Evolutionary conservation across 2,113 vertebrate genomes (phyloP).

Genomic region (Calyptommatus sinebrachiatus): DNA sequence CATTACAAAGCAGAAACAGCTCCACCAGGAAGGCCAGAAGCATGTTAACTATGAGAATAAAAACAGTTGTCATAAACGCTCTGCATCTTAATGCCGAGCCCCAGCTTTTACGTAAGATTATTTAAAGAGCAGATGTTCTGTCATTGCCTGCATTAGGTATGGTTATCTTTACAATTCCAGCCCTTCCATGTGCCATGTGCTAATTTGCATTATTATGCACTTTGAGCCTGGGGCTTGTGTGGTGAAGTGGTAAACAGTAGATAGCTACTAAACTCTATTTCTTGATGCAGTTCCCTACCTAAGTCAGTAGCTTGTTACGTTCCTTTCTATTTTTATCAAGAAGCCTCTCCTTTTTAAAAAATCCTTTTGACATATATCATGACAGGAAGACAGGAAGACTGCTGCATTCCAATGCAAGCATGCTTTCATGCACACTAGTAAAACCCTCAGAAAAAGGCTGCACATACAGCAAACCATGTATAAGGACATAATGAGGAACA

Average conservation of each 20-base stretch:
- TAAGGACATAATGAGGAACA: conserved; percentile 43
- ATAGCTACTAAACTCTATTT: conserved; percentile 66
- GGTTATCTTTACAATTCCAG: conserved; percentile 75
- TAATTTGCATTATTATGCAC: conserved; percentile 77
- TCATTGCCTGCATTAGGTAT: conserved; percentile 70
- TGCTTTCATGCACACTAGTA: conserved; percentile 35
- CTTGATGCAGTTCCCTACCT: conserved; percentile 69
- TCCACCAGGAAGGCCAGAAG: conserved; percentile 60
- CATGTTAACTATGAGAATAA: conserved; percentile 66
- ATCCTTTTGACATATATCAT: conserved; percentile 70
- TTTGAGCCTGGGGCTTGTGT: conserved; percentile 76
- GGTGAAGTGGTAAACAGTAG: conserved; percentile 77
- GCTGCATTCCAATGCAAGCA: conserved; percentile 30
- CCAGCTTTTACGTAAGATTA: conserved; percentile 76
- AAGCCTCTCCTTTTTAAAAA: conserved; percentile 65
- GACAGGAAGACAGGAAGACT: conserved; percentile 59
- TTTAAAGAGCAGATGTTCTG: conserved; percentile 81
- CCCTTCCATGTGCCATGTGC: conserved; percentile 68
- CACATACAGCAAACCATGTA: conserved; percentile 35
- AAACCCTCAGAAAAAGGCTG: conserved; percentile 37
- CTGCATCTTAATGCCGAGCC: conserved; percentile 64
- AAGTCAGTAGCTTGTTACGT: conserved; percentile 66
- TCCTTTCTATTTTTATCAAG: conserved; percentile 70
- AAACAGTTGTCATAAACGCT: conserved; percentile 72
- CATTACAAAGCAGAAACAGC: conserved; percentile 73